phyloP scores from a whole-genome alignment of 2,888 invertebrate genomes.

The Acanthosepion esculentum region DNA sequence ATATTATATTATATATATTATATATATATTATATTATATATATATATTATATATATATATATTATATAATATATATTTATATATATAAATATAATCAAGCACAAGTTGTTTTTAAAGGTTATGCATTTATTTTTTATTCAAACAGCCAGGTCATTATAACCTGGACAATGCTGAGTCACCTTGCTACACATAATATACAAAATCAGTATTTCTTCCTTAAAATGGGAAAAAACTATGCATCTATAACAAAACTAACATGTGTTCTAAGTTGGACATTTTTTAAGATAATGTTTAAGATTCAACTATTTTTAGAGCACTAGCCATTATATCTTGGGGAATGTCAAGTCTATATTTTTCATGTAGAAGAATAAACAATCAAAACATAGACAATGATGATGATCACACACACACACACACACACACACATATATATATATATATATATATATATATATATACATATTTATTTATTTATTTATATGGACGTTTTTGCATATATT shows the following conservation, averaged over 20 bases:
- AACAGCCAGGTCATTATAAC: background rate
- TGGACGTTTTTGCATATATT: too few relatives aligned
- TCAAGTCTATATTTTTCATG: too few relatives aligned
- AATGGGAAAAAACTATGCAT: background rate
- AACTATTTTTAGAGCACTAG: background rate
- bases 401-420: too few relatives aligned
- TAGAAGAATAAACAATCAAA: too few relatives aligned
- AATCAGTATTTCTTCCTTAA: background rate
- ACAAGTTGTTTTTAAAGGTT: background rate
- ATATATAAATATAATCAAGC: background rate
- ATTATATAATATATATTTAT: background rate
- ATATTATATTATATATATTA: too few relatives aligned
- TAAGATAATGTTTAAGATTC: background rate
- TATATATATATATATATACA: too few relatives aligned
- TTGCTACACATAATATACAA: background rate
- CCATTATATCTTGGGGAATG: too few relatives aligned
- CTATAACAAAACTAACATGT: background rate
- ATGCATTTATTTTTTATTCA: background rate
- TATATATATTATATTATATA: too few relatives aligned
- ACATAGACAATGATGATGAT: too few relatives aligned
- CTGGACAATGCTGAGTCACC: slow-evolving; percentile 1
- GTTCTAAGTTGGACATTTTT: background rate
- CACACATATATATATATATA: too few relatives aligned
- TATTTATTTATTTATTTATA: too few relatives aligned
- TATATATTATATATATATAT: too few relatives aligned